Base-by-base conservation (phyloP, 2,113 vertebrate genomes). In the Eulacestoma nigropectus region DNA sequence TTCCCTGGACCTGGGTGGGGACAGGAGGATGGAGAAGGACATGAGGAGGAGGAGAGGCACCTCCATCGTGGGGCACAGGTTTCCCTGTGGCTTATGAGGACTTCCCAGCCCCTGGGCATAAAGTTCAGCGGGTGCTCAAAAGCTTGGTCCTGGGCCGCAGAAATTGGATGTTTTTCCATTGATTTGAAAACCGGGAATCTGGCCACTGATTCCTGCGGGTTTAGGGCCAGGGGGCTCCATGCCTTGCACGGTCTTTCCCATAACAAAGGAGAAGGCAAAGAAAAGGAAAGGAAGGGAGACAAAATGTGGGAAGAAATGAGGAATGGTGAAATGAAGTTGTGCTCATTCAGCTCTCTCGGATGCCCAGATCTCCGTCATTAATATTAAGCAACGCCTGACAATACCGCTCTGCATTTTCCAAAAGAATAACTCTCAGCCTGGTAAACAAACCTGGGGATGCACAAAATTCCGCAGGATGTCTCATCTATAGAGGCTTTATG, bases 201-300 rank as follows among this genome's bases (percentile, higher is more conserved):
- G 69, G 16, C 33, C 73, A 10, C 35, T 6, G 23, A 11, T 42
- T 21, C 26, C 50, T 11, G 22, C 0, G 0, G 53, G 16, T 44
- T 33, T 21, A 7, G 46, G 47, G 47, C 53, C 39, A 18, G 63
- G 32, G 84, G 20, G 46, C 53, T 90, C 60, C 13, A 0, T 4
- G 39, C 39, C 42, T 32, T 6, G 1, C 16, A 13, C 0, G 0
- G 9, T 16, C 4, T 39, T 53, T 27, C 80, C 64, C 44, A 0
- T 17, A 25, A 85, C 37, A 75, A 85, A 81, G 39, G 56, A 50
- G 23, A 63, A 32, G n/a, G 65, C 16, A 37, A 44, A 20, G 57
- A 14, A 41, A 72, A 77, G 41, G 13, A 30, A 49, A 76, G 25
- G 25, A 13, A 12, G 23, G 33, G 32, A 11, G 5, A 2, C 27